Percentiles rank a stretch among this genome's conserved stretches.
Evolutionary conservation across 2,888 invertebrate genomes (phyloP).

Genomic region (Aphodius granarius): DNA sequence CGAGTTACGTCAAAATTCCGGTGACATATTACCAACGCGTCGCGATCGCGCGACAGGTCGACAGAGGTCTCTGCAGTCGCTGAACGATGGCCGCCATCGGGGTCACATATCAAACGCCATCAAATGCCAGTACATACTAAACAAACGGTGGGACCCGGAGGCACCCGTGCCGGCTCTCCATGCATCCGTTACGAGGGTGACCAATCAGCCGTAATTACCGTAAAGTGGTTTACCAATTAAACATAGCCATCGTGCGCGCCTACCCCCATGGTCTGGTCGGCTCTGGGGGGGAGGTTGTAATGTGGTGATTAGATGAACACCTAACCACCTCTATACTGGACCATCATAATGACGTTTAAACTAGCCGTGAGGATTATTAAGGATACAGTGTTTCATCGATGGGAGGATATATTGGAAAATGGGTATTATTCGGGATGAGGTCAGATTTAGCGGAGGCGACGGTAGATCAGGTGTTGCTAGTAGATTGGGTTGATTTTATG

Average conservation of each 20-base stretch:
- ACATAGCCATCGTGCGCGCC: slow-evolving; percentile 16
- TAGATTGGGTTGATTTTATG: background rate
- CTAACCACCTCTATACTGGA: slow-evolving; percentile 14
- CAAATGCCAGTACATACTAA: slow-evolving; percentile 2
- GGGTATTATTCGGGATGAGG: background rate
- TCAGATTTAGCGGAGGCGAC: background rate
- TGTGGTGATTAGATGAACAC: slow-evolving; percentile 30
- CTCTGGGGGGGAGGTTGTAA: slow-evolving; percentile 24
- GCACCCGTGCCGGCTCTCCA: background rate
- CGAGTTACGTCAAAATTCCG: background rate
- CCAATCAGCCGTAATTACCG: slow-evolving; percentile 37
- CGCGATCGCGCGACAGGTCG: background rate
- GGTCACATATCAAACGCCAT: slow-evolving; percentile 16
- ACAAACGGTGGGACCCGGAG: background rate
- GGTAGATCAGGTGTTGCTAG: background rate
- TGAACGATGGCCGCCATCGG: background rate
- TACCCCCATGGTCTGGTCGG: background rate
- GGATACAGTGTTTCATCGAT: slow-evolving; percentile 13
- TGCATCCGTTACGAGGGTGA: slow-evolving; percentile 12
- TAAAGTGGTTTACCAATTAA: slow-evolving; percentile 39
- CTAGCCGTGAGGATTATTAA: slow-evolving; percentile 32
- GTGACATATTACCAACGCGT: background rate
- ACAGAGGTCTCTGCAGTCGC: background rate
- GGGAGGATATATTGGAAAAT: background rate
- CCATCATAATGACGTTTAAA: slow-evolving; percentile 36